Evolutionary conservation across 2,797 vertebrate species (phyloP).

Genomic region (Danio aesculapii): DNA sequence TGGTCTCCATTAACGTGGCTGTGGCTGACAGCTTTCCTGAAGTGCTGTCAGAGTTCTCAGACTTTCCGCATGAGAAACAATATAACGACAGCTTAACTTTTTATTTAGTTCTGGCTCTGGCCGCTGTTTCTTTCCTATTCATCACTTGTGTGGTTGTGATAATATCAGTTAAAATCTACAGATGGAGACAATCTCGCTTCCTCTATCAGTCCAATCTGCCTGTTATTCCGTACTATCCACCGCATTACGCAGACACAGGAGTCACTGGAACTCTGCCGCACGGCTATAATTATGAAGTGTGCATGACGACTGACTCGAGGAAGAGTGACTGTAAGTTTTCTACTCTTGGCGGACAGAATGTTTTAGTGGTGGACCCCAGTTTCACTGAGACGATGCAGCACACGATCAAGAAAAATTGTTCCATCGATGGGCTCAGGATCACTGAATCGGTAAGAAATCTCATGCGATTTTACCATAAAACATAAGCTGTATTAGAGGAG

Average conservation of each 20-base stretch:
- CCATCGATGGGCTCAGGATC: not conserved
- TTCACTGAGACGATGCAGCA: not conserved
- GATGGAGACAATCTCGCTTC: conserved; percentile 68
- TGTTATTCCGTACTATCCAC: conserved; percentile 60
- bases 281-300: conserved; percentile 58
- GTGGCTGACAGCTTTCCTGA: no score
- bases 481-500: not conserved
- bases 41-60: no score
- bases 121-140: no score
- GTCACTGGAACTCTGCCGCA: conserved; percentile 55
- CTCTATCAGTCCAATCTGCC: conserved; percentile 58
- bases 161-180: conserved; percentile 52
- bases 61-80: no score
- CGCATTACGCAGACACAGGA: conserved; percentile 56
- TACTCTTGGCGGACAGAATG: conserved; percentile 25
- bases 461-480: not conserved
- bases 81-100: no score
- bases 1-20: no score
- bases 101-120: no score
- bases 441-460: conserved; percentile 14
- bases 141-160: no score
- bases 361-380: conserved; percentile 24
- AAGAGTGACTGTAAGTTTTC: conserved; percentile 49
- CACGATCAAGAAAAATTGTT: not conserved
- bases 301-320: conserved; percentile 54